Evolutionary conservation across 2,888 invertebrate genomes (phyloP).

Genomic region (Belgica antarctica): DNA sequence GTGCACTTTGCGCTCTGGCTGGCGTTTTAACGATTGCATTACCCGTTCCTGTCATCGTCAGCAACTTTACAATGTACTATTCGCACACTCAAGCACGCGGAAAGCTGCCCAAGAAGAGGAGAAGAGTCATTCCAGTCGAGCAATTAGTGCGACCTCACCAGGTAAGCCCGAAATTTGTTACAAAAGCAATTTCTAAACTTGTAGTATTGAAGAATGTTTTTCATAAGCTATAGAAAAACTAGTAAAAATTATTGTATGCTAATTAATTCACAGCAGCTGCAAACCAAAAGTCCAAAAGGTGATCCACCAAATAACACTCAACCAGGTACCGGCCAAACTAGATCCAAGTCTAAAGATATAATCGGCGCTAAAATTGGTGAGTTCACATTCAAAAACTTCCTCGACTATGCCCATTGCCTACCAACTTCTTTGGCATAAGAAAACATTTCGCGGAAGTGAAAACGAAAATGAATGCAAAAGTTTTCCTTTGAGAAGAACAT

Average conservation of each 20-base stretch:
- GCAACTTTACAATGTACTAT: constrained; percentile 97
- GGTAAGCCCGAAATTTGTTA: neutral
- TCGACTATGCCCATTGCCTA: constrained; percentile 15
- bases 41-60: constrained; percentile 98
- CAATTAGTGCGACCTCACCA: constrained; percentile 68
- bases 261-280: too few relatives aligned
- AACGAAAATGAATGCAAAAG: too few relatives aligned
- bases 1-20: constrained; percentile 94
- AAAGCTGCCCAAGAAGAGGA: constrained; percentile 96
- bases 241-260: too few relatives aligned
- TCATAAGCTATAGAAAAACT: too few relatives aligned
- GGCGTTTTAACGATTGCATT: constrained; percentile 98
- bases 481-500: constrained; percentile 4
- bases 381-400: constrained; percentile 47
- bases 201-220: too few relatives aligned
- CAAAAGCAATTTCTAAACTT: too few relatives aligned
- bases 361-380: constrained; percentile 74
- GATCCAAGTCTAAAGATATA: constrained; percentile 35
- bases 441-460: constrained; percentile 1
- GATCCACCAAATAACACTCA: constrained; percentile 6
- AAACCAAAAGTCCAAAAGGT: constrained; percentile 5
- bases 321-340: neutral
- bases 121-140: constrained; percentile 95
- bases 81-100: constrained; percentile 95
- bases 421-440: too few relatives aligned